Evolutionary conservation across 2,888 invertebrate genomes (phyloP), one percentile per base, ranked within the genome.

Genomic region (Ecliptopera silaceata): DNA sequence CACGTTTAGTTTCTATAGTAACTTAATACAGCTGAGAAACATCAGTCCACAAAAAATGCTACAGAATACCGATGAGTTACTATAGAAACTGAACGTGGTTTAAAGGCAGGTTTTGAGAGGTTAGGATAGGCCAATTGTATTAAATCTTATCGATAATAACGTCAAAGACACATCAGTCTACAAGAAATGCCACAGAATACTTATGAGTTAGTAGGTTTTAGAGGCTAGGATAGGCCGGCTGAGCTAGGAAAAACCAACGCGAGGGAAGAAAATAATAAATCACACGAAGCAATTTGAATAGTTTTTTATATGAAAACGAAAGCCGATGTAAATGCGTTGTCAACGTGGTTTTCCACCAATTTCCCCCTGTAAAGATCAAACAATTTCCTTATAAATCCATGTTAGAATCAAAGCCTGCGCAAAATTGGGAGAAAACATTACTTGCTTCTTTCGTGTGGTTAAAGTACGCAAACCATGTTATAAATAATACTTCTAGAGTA

Each of bases 311-410:
- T 36, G 36, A 31, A 38, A 51, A 51, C 34, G 20, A 43, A 43
- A 43, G 44, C 43, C 43, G 26, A 44, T 54, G 58, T 68, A 73
- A 77, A 76, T 71, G 69, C 67, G 64, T 69, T 71, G 71, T 65
- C 67, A 74, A 74, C 68, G 73, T 70, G 70, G 74, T 78, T 72
- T 70, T 76, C 71, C 71, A 72, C 69, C 74, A 78, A 80, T 81
- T 79, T 79, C 75, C 36, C 73, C 70, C 59, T 42, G 64, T 61
- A 65, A 71, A 78, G 75, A 80, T 80, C 79, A 79, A 79, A 81
- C 76, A 77, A 74, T 80, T 80, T 80, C 73, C 75, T 72, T 61
- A 63, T 60, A 71, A 68, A 69, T 66, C 66, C 58, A 56, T 59
- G 68, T 64, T 68, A 66, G 66, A 79, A 73, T 74, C 74, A 75